Evolutionary conservation across 1,140 invertebrate species (phyloP).

Genomic region (Scaptomyza montana): DNA sequence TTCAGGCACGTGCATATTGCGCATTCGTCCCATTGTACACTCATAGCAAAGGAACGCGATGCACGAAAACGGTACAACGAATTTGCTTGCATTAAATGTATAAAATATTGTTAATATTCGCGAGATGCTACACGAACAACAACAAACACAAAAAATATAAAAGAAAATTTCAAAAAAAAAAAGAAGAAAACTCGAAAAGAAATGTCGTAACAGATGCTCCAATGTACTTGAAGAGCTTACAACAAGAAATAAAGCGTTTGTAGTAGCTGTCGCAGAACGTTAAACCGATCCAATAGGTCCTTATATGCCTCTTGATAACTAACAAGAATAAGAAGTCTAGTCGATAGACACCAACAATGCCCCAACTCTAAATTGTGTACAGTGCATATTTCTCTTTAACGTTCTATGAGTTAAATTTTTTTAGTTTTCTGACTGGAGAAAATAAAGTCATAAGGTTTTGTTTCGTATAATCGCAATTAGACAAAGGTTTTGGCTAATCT

Average conservation of each 20-base stretch:
- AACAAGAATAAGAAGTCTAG: neutral
- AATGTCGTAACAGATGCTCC: neutral
- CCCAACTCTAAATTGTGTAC: no score
- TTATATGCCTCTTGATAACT: neutral
- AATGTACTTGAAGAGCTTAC: neutral
- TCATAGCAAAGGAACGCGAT: constrained; percentile 3
- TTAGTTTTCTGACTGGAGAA: no score
- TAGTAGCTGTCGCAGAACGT: neutral
- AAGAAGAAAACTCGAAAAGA: neutral
- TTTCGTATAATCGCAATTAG: no score
- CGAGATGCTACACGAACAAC: constrained; percentile 4
- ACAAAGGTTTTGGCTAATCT: no score
- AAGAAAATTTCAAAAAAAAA: constrained; percentile 5
- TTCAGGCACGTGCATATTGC: constrained; percentile 57
- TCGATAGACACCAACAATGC: neutral
- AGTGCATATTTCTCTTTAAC: no score
- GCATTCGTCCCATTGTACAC: constrained; percentile 54
- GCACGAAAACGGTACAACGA: constrained; percentile 3
- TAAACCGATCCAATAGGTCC: neutral
- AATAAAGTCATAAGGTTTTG: no score
- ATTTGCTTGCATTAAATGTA: constrained; percentile 40
- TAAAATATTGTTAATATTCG: constrained; percentile 62
- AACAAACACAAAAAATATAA: neutral
- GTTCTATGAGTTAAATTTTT: no score
- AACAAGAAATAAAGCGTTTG: neutral